phyloP scores from a whole-genome alignment of 2,113 vertebrate genomes.

The Zosterops pallidus region DNA sequence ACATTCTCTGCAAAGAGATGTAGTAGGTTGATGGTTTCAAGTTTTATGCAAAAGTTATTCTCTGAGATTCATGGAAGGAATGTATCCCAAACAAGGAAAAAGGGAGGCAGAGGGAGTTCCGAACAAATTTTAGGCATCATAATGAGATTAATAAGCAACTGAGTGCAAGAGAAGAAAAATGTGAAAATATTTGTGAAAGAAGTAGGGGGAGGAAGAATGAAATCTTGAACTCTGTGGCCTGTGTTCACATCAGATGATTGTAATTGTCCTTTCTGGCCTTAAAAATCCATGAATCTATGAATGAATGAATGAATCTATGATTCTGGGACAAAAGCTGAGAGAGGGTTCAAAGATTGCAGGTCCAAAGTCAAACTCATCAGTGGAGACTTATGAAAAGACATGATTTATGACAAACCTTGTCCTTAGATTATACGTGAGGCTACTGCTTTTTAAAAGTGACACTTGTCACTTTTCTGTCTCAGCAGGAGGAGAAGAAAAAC shows the following conservation, averaged over 20 bases:
- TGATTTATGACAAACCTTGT: slow-evolving; percentile 22
- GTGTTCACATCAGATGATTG: slow-evolving; percentile 5
- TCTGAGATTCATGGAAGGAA: neutral
- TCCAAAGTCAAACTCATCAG: slow-evolving; percentile 33
- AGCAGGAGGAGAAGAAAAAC: slow-evolving; percentile 35
- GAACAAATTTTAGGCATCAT: neutral
- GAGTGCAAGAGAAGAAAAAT: neutral
- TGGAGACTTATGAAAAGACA: slow-evolving; percentile 33
- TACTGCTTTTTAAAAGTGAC: slow-evolving; percentile 56
- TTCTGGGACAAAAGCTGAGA: neutral
- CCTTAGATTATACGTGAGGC: neutral
- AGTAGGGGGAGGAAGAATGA: neutral
- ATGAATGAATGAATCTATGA: slow-evolving; percentile 29
- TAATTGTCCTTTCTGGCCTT: slow-evolving; percentile 29
- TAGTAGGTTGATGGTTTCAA: neutral
- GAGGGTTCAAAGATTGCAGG: slow-evolving; percentile 13
- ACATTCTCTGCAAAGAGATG: neutral
- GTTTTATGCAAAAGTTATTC: neutral
- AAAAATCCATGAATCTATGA: slow-evolving; percentile 46
- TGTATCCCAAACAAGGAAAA: neutral
- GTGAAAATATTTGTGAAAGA: neutral
- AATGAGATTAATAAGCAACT: neutral
- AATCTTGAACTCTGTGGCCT: neutral
- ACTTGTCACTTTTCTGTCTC: slow-evolving; percentile 50
- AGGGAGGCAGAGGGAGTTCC: neutral